Evolutionary conservation across 2,797 vertebrate species (phyloP), one percentile per base, ranked within the genome.

Genomic region (Sebastiscus albofasciatus): DNA sequence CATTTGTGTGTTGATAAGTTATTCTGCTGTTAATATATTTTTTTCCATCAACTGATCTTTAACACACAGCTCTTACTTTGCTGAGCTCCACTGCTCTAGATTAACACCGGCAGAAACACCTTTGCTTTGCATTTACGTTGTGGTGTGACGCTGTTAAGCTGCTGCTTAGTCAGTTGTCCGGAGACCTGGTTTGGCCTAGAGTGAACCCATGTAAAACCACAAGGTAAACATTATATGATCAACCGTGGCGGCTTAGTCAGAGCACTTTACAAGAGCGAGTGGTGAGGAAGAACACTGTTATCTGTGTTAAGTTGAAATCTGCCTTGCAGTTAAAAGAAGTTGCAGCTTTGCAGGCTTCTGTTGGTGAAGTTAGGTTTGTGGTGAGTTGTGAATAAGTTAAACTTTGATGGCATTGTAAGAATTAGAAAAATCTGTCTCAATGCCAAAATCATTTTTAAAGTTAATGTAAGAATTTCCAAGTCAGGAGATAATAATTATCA

Each of bases 151-250:
- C 70, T 31, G 22, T 81, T 64, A n/a, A 77, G 71, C 64, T 78
- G 2, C 65, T 71, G 80, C 83, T 84, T 74, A 77, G 71, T 90
- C 86, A 89, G 72, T 87, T 58, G 82, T 85, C 76, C 72, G 0
- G 61, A 72, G 75, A 68, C 56, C 74, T 31, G 42, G 16, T 83
- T 80, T 83, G 67, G 66, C 85, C 71, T 39, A 8, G 12, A 77
- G 33, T 56, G 80, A 79, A 69, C 75, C 49, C 26, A 29, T 66
- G 42, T 82, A 58, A 84, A 91, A 86, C 80, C 85, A 74, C 89
- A 89, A 77, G 59, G 73, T 87, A 87, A 90, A 91, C 81, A 87
- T 79, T 55, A 77, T 67, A 26, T 84, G 61, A 84, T 81, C 75
- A 61, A 59, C 65, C 22, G 9, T n/a, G 34, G 69, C 3, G 6